Conservation (phyloP, 2,113 vertebrate species). For the Hydrochoerus hydrochaeris region DNA sequence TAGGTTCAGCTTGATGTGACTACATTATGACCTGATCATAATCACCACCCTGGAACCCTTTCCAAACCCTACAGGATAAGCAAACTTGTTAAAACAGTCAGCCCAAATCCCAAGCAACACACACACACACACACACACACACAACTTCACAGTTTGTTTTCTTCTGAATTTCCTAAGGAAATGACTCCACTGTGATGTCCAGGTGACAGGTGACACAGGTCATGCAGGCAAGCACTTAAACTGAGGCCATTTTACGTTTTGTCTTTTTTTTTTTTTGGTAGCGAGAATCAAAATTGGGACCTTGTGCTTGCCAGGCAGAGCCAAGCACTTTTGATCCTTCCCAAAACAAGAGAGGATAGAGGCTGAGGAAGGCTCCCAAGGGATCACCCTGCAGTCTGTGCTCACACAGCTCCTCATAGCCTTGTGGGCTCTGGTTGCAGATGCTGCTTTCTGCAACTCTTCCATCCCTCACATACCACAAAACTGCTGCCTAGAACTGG, state of each 20-base stretch:
- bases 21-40: background rate
- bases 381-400: background rate
- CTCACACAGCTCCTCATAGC: background rate
- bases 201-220: background rate
- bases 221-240: background rate
- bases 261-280: too few species aligned
- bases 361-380: background rate
- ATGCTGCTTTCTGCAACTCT: background rate
- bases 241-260: background rate
- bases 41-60: background rate
- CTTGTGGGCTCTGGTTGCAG: background rate
- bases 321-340: background rate
- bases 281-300: too few species aligned
- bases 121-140: background rate
- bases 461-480: background rate
- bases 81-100: background rate
- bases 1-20: background rate
- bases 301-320: too few species aligned
- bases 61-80: background rate
- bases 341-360: background rate
- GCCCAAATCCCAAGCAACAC: background rate
- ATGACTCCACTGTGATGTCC: background rate
- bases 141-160: background rate
- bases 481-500: background rate
- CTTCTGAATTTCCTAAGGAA: background rate